Conservation (phyloP, 2,797 vertebrate species). For the Nannoperca obscura region DNA sequence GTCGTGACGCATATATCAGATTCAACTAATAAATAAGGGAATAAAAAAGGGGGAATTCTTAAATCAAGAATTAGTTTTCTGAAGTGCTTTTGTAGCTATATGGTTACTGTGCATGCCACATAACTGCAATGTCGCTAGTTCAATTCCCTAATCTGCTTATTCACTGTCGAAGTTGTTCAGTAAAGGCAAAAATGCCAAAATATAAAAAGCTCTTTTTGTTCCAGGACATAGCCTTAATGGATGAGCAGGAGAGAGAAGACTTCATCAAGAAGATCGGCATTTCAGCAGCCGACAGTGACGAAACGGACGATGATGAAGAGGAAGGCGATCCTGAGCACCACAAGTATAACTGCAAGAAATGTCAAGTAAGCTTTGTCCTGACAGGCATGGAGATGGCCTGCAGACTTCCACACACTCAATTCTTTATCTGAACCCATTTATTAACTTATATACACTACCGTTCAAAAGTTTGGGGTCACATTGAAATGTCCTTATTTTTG, state of each 20-base stretch:
- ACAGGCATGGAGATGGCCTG: accelerated
- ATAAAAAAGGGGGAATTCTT: neutral
- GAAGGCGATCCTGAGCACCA: constrained; percentile 92
- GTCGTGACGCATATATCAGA: neutral
- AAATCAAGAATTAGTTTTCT: neutral
- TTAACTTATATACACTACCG: neutral
- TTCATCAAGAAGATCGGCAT: constrained; percentile 99
- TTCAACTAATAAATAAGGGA: neutral
- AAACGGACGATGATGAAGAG: constrained; percentile 89
- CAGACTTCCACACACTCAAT: neutral
- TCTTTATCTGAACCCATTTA: neutral
- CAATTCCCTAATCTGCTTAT: too few relatives aligned
- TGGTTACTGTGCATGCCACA: too few relatives aligned
- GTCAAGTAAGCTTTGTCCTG: constrained; percentile 86
- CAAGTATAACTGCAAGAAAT: constrained; percentile 99
- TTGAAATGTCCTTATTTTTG: too few relatives aligned
- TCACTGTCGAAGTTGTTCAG: too few relatives aligned
- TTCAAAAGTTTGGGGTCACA: too few relatives aligned
- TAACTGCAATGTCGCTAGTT: too few relatives aligned
- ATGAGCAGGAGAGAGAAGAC: constrained; percentile 94
- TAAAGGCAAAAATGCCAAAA: too few relatives aligned
- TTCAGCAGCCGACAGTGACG: constrained; percentile 92
- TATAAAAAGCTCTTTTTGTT: neutral
- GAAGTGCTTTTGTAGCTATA: too few relatives aligned
- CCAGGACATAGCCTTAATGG: constrained; percentile 98